Conservation (phyloP, 92 coral and sea anemone species). For the Diadumene lineata region DNA sequence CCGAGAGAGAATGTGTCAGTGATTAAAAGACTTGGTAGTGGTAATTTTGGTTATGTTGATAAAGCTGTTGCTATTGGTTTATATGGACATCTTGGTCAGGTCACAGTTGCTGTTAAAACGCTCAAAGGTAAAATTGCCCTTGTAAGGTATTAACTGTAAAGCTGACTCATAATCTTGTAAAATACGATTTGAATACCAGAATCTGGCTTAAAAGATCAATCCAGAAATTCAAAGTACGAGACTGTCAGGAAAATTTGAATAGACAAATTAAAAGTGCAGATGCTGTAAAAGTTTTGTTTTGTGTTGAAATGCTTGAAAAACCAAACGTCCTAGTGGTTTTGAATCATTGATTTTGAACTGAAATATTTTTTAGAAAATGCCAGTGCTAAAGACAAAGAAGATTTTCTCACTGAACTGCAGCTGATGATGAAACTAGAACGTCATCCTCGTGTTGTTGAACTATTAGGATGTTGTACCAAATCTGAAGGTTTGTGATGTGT, state of each 20-base stretch:
- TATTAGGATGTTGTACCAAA: slow-evolving; percentile 57
- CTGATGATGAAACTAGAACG: slow-evolving; percentile 65
- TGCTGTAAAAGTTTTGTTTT: too few relatives aligned
- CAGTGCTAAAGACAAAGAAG: slow-evolving; percentile 28
- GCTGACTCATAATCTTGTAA: too few relatives aligned
- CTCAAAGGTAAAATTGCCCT: background rate
- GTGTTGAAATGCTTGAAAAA: too few relatives aligned
- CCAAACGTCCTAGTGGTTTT: too few relatives aligned
- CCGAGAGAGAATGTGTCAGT: slow-evolving; percentile 19
- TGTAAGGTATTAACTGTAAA: too few relatives aligned
- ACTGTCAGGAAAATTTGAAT: too few relatives aligned
- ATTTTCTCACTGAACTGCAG: slow-evolving; percentile 49
- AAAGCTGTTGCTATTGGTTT: slow-evolving; percentile 39
- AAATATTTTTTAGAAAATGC: slow-evolving; percentile 40
- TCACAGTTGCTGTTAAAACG: slow-evolving; percentile 24
- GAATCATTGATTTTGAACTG: too few relatives aligned
- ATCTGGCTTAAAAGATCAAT: too few relatives aligned
- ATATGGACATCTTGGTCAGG: background rate
- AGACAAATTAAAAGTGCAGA: too few relatives aligned
- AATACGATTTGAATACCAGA: too few relatives aligned
- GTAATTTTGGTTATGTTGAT: slow-evolving; percentile 67
- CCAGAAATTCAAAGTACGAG: too few relatives aligned
- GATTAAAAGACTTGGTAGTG: slow-evolving; percentile 53
- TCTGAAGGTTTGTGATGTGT: background rate
- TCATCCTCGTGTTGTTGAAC: slow-evolving; percentile 52